Conservation (phyloP, 1,140 invertebrate species). For the Caenorhabditis remanei region DNA sequence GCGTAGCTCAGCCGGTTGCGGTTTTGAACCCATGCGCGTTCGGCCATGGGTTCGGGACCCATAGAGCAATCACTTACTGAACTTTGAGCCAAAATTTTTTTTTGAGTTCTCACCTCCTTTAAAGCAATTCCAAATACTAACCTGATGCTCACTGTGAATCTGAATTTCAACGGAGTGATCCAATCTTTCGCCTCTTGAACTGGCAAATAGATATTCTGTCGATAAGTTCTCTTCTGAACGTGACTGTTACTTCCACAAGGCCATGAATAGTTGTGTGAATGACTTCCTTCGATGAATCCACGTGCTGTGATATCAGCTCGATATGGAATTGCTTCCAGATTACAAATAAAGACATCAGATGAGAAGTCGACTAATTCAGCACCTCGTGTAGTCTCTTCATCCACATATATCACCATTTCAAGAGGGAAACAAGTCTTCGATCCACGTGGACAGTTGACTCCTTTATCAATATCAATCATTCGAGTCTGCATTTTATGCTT, state of each 20-base stretch:
- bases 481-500: slow-evolving; percentile 66
- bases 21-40: no score
- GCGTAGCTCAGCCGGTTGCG: no score
- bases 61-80: no score
- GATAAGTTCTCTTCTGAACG: slow-evolving; percentile 59
- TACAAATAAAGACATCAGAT: slow-evolving; percentile 60
- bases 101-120: no score
- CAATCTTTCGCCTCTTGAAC: slow-evolving; percentile 68
- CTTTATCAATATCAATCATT: slow-evolving; percentile 71
- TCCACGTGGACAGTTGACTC: slow-evolving; percentile 65
- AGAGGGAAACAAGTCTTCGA: slow-evolving; percentile 71
- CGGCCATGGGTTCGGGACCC: no score
- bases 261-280: slow-evolving; percentile 55
- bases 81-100: no score
- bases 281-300: slow-evolving; percentile 55
- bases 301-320: slow-evolving; percentile 19
- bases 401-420: slow-evolving; percentile 64
- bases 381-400: slow-evolving; percentile 58
- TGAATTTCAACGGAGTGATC: slow-evolving; percentile 75
- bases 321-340: slow-evolving; percentile 57
- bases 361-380: slow-evolving; percentile 61
- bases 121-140: background rate
- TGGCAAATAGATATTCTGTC: slow-evolving; percentile 67
- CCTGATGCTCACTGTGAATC: slow-evolving; percentile 71
- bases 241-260: slow-evolving; percentile 64